Evolutionary conservation across 2,888 invertebrate species (phyloP), one percentile per base, ranked within the genome.

Genomic region (Trachelus stipa): DNA sequence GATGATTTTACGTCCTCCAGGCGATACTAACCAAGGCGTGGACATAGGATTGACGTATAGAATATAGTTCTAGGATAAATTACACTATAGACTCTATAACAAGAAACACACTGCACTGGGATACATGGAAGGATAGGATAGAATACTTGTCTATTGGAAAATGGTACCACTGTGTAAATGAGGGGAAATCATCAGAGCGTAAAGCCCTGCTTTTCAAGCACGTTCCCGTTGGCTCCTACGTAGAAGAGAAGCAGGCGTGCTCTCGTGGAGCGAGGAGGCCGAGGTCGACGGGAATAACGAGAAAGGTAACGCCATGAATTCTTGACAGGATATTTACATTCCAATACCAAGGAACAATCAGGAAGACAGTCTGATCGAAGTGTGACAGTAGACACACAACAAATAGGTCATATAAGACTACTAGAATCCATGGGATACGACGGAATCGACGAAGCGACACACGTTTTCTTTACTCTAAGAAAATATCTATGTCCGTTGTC

Each of bases 361-460:
- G 71, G 34, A 71, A 71, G 71, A 31, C 34, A 30, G 33, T 79
- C 77, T 76, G 79, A 79, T 79, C 79, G 71, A 80, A 83, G 83
- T 81, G 82, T 85, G 85, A 87, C 86, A 87, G 86, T 81, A 71
- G 71, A 34, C 15, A 82, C 77, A 83, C 83, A 83, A 82, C 86
- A 87, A 87, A 85, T 87, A 85, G 87, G 87, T 87, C 87, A 86
- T 79, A 71, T 56, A 56, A 23, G 23, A 56, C 56, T 56, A 56
- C 56, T 56, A 23, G 56, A 56, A 23, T 56, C 23, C 9, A 56
- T 56, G 56, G 56, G 56, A 56, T 56, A 23, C 56, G 56, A 56
- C 23, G 9, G 9, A 40, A 56, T 23, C 56, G 6, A 23, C 56
- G 6, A 9, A 56, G 23, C 56, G 23, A 56, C 23, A 56, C 23